Evolutionary conservation across 2,888 invertebrate genomes (phyloP), one percentile per base, ranked within the genome.

Genomic region (Lapara coniferarum): DNA sequence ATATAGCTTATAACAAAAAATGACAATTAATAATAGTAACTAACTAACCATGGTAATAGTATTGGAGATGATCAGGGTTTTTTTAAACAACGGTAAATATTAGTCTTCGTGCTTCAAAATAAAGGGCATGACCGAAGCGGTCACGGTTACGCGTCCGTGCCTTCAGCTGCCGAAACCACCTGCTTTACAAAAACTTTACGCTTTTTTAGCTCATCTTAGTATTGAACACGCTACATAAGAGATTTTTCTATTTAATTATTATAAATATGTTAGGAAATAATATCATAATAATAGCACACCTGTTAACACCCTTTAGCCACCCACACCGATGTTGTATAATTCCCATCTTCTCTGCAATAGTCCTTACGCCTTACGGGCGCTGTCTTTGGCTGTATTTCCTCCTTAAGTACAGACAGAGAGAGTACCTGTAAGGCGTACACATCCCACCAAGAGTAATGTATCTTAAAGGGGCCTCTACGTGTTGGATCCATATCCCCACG

Each of bases 61-160:
- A 49, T 19, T 63, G 25, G 14, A 13, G 19, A 49, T 49, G 19
- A 66, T 59, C 68, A 52, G 16, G 53, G 51, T 16, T 63, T 53
- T 58, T 25, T 44, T 30, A 52, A 46, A 66, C 52, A 69, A 58
- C 69, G 69, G 70, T 70, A 68, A 70, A 68, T 52, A 57, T 70
- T 67, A 66, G 63, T 55, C 57, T 70, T 70, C 57, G 52, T 52
- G 70, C 56, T 68, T 30, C 19, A 58, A 69, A 67, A 66, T 56
- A 68, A 70, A 70, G 81, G 84, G 81, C 85, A 83, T 85, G 83
- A 85, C 83, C 75, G 79, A 74, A 76, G 76, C 82, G 80, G 83
- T 85, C 83, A 81, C 74, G 77, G 83, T 78, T 72, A 76, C 77
- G 84, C 78, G 71, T 77, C 80, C 77, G 72, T 77, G 77, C 77